These are phyloP conservation scores for Leptoclinus maculatus DNA, from an alignment of 2,797 vertebrate species.

Conservation along the genomic window DNA sequence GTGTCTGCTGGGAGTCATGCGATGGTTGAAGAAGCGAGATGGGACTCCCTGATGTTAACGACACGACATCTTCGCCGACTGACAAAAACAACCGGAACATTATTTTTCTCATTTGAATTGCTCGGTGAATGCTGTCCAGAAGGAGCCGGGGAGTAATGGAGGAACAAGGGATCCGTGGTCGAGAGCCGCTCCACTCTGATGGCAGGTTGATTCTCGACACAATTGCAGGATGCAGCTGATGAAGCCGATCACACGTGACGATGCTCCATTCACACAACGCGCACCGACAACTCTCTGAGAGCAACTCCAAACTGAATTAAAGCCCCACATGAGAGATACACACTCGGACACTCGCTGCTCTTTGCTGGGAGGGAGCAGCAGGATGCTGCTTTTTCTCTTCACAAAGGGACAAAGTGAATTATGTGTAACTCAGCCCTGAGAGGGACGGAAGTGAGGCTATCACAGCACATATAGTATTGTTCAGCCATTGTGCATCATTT, in stretches of 20 bases:
- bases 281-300: constrained; percentile 46
- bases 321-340: constrained; percentile 38
- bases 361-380: constrained; percentile 35
- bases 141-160: constrained; percentile 8
- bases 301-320: constrained; percentile 67
- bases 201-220: constrained; percentile 60
- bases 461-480: constrained; percentile 36
- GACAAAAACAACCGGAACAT: constrained; percentile 15
- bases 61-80: constrained; percentile 32
- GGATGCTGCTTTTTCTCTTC: constrained; percentile 49
- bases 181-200: constrained; percentile 50
- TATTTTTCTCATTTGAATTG: constrained; percentile 23
- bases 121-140: not conserved
- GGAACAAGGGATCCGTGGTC: constrained; percentile 11
- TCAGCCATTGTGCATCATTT: constrained; percentile 14
- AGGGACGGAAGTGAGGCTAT: constrained; percentile 51
- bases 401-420: constrained; percentile 67
- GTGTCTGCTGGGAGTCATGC: constrained; percentile 45
- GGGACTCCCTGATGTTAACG: constrained; percentile 44
- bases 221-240: constrained; percentile 66
- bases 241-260: constrained; percentile 58
- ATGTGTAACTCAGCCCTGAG: constrained; percentile 61
- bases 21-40: constrained; percentile 36
- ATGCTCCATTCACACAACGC: constrained; percentile 53
- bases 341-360: constrained; percentile 38